Base-by-base conservation (phyloP, 1,140 invertebrate genomes). In the Nebria ingens region DNA sequence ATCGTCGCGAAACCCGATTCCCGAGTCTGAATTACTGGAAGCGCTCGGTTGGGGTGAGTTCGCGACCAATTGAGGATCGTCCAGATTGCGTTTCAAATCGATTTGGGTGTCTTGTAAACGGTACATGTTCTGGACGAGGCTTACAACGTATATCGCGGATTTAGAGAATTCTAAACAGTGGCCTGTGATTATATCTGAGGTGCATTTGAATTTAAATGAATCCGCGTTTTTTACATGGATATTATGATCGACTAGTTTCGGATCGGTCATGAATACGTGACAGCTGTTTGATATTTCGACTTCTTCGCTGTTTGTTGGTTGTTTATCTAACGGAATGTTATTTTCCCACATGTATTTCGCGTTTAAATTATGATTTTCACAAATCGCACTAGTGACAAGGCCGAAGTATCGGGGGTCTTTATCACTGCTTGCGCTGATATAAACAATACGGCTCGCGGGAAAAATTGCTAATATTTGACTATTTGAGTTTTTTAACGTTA, bases 191-290 rank as follows among this genome's bases (percentile, higher is more conserved):
- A 81, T 73, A 72, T 86, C 81, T 53, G 79, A 72, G 1, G 85
- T 87, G 65, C 90, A 93, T n/a, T 76, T 73, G 45, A 93, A 79
- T 62, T 83, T 82, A 72, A 93, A 93, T 56, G 79, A 80, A 58
- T 81, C 79, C 1, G 89, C 89, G 68, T 84, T 79, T n/a, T 76
- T 71, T 20, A 77, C 70, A 74, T 97, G 93, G 23, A 84, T 80
- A 29, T 77, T 76, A 68, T 95, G 87, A 68, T 94, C 88, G 0
- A 83, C 80, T 38, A 92, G 72, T 65, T 91, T 85, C 0, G 89
- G 83, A 65, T 97, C 91, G 13, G 95, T 87, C 58, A 90, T 91
- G 69, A 98, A 98, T 0, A 97, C 91, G 71, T 98, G 93, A 67
- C 93, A 97, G 34, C 92, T 94, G 66, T 90, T 91, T 12, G 90